Conservation (phyloP, 1,140 invertebrate species). For the Mylabris phalerata region DNA sequence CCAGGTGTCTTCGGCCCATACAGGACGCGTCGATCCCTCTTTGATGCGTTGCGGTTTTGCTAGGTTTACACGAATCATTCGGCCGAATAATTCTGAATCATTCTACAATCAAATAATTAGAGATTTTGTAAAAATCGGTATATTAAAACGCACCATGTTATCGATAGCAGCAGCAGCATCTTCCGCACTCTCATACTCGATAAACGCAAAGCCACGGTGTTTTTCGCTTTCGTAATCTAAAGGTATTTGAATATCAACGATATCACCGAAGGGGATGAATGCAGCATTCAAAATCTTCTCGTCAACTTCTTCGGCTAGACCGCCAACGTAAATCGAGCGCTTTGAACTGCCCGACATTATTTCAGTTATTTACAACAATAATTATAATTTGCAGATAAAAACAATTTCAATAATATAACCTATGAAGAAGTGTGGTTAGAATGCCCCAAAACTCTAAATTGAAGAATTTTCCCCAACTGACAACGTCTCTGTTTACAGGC, state of each 20-base stretch:
- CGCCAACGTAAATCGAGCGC: constrained; percentile 69
- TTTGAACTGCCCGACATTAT: too few relatives aligned
- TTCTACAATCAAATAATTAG: constrained; percentile 58
- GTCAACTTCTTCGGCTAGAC: constrained; percentile 94
- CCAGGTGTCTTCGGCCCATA: constrained; percentile 98
- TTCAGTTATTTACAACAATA: too few relatives aligned
- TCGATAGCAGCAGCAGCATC: constrained; percentile 97
- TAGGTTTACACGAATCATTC: constrained; percentile 94
- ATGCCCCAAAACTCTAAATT: too few relatives aligned
- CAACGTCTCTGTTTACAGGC: too few relatives aligned
- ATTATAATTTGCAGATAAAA: too few relatives aligned
- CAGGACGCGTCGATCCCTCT: constrained; percentile 87
- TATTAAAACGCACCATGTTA: constrained; percentile 74
- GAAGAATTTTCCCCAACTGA: too few relatives aligned
- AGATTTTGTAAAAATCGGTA: too few relatives aligned
- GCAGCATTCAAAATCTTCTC: constrained; percentile 93
- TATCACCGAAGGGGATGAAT: constrained; percentile 97
- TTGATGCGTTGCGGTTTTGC: constrained; percentile 94
- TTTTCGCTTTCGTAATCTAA: constrained; percentile 97
- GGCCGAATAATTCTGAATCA: constrained; percentile 95
- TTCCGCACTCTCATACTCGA: constrained; percentile 92
- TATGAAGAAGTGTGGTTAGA: too few relatives aligned
- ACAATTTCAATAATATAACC: too few relatives aligned
- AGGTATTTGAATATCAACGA: constrained; percentile 95
- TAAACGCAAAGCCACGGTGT: constrained; percentile 95